phyloP scores from a whole-genome alignment of 1,140 invertebrate species.

The Hetaerina americana region DNA sequence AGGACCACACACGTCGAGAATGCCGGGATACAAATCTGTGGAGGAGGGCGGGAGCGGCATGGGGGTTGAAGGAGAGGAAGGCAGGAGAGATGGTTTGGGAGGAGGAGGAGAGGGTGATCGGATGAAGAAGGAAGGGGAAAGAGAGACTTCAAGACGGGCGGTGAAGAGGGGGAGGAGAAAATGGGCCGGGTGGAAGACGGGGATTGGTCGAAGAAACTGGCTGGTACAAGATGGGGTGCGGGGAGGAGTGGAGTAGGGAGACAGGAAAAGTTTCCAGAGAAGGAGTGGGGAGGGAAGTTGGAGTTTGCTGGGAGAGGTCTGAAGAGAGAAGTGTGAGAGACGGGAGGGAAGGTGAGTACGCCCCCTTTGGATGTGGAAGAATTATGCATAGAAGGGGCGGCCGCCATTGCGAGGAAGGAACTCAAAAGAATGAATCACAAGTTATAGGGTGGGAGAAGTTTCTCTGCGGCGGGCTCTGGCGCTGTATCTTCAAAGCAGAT shows the following conservation, averaged over 20 bases:
- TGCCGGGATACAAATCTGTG: no score
- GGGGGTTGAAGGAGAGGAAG: no score
- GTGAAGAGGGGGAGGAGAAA: neutral
- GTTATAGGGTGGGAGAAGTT: no score
- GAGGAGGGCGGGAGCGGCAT: no score
- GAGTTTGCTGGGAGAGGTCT: no score
- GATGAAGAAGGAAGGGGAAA: neutral
- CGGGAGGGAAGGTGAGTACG: neutral
- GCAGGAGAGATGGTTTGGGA: no score
- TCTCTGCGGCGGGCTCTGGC: no score
- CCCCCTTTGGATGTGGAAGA: neutral
- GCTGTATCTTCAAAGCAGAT: no score
- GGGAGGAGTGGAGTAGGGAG: neutral
- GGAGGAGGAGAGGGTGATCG: no score
- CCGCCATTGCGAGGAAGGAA: neutral
- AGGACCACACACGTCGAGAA: neutral
- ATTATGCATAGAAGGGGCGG: neutral
- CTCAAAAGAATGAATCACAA: neutral
- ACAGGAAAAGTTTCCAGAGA: no score
- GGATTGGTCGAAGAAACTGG: neutral
- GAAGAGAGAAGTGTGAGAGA: neutral
- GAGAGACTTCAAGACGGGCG: neutral
- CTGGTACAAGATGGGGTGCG: neutral
- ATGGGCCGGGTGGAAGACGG: neutral
- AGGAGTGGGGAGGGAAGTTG: neutral